phyloP scores from a whole-genome alignment of 2,888 invertebrate genomes.

The Mylabris sibirica region DNA sequence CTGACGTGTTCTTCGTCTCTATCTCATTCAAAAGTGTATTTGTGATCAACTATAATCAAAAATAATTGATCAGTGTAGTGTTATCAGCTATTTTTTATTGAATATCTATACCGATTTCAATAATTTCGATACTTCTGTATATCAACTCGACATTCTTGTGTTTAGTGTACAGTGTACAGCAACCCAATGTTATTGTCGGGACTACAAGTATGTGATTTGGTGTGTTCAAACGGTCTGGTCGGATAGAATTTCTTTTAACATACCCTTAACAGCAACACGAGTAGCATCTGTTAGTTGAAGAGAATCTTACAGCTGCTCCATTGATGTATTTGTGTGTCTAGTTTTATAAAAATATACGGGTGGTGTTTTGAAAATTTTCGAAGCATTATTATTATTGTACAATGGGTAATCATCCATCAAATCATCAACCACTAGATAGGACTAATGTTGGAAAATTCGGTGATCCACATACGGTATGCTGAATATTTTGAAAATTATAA shows the following conservation, averaged over 20 bases:
- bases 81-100: conserved; percentile 36
- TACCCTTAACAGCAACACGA: conserved; percentile 51
- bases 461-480: conserved; percentile 57
- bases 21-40: conserved; percentile 23
- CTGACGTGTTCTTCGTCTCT: conserved; percentile 12
- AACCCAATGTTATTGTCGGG: conserved; percentile 20
- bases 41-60: neutral
- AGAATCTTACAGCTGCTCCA: conserved; percentile 50
- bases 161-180: conserved; percentile 2
- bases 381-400: conserved; percentile 38
- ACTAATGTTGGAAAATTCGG: conserved; percentile 65
- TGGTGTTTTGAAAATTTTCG: conserved; percentile 32
- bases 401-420: conserved; percentile 87
- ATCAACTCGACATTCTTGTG: conserved; percentile 39
- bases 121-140: too few relatives aligned
- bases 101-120: conserved; percentile 23
- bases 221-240: conserved; percentile 32
- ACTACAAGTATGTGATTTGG: conserved; percentile 21
- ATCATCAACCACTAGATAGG: conserved; percentile 83
- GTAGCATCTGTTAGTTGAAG: conserved; percentile 51
- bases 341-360: conserved; percentile 35
- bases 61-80: conserved; percentile 15
- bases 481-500: conserved; percentile 36
- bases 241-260: conserved; percentile 24
- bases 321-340: conserved; percentile 23